Conservation (phyloP, 2,797 vertebrate species). For the Pterois miles region DNA sequence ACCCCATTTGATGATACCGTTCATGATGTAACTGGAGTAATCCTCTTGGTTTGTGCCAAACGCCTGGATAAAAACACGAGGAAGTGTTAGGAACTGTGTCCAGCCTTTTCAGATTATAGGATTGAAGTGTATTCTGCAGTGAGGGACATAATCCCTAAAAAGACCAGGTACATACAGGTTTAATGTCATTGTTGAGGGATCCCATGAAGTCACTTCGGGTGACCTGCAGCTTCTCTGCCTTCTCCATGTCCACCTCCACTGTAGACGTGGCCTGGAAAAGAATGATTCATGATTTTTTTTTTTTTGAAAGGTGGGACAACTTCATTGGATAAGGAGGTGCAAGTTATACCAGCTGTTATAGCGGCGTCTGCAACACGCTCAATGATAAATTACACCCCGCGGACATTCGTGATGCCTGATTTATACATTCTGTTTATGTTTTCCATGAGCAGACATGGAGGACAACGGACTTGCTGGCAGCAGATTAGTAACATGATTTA, state of each 20-base stretch:
- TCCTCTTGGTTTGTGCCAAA: constrained; percentile 99
- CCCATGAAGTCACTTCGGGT: constrained; percentile 92
- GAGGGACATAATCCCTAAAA: background rate
- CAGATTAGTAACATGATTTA: no score
- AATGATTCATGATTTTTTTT: no score
- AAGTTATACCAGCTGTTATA: no score
- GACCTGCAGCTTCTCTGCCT: constrained; percentile 94
- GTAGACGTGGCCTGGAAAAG: constrained; percentile 90
- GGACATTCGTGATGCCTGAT: no score
- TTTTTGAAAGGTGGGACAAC: no score
- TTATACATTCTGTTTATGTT: no score
- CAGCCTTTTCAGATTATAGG: background rate
- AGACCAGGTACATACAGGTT: constrained; percentile 86
- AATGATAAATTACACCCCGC: no score
- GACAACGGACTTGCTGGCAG: no score
- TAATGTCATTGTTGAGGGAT: constrained; percentile 97
- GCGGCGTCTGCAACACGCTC: no score
- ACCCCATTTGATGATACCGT: constrained; percentile 98
- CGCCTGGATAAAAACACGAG: constrained; percentile 77
- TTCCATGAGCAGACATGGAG: no score
- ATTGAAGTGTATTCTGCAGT: background rate
- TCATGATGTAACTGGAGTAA: constrained; percentile 97
- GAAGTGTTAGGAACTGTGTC: background rate
- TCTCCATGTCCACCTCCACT: constrained; percentile 98
- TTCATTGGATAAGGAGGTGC: no score